Conservation (phyloP, 2,113 vertebrate genomes). For the Meleagris gallopavo region DNA sequence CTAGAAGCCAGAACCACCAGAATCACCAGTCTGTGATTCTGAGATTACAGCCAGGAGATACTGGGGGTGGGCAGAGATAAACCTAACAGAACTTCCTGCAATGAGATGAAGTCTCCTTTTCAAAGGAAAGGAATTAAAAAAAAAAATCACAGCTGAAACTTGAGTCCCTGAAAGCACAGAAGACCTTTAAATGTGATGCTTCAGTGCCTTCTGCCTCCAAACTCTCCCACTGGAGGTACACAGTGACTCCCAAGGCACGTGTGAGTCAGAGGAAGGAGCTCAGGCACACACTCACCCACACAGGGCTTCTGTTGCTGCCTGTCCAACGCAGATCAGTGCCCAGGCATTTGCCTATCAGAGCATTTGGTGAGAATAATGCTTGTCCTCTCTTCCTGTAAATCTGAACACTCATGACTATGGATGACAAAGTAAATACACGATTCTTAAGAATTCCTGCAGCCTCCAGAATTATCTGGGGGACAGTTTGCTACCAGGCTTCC, state of each 20-base stretch:
- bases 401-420: not conserved
- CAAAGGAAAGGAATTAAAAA: not conserved
- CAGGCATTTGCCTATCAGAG: not conserved
- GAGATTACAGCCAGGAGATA: not conserved
- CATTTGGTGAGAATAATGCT: not conserved
- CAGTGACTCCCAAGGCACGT: accelerated
- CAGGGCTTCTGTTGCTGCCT: not conserved
- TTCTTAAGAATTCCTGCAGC: not conserved
- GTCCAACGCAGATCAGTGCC: not conserved
- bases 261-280: not conserved
- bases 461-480: not conserved
- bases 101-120: not conserved
- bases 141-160: not conserved
- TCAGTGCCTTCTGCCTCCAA: not conserved
- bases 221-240: not conserved
- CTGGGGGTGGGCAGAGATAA: not conserved
- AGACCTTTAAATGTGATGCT: not conserved
- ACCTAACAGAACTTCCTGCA: not conserved
- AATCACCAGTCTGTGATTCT: no score
- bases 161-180: not conserved
- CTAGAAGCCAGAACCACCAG: no score
- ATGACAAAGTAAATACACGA: not conserved
- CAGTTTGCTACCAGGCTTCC: not conserved
- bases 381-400: not conserved
- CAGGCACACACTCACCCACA: not conserved